These are phyloP conservation scores for Onychorhynchus coronatus DNA, from an alignment of 2,113 vertebrate genomes.

Conservation along the genomic window DNA sequence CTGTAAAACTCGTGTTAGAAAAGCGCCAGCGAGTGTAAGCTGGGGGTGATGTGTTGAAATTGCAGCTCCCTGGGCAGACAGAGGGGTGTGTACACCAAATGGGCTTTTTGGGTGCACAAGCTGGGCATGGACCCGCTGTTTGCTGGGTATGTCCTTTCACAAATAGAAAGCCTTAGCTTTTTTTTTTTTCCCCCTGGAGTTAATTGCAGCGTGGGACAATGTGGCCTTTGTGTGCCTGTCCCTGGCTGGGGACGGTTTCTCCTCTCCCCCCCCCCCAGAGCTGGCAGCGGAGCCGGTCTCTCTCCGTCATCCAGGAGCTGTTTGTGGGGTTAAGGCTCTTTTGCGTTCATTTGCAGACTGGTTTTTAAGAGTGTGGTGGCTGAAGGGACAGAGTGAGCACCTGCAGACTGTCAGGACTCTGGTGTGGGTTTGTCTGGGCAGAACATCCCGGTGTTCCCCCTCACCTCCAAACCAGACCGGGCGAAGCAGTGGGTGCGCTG, in stretches of 20 bases:
- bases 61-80: neutral
- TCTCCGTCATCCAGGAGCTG: neutral
- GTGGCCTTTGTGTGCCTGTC: neutral
- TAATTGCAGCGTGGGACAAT: neutral
- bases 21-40: rapidly evolving
- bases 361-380: neutral
- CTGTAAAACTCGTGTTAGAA: neutral
- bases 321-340: neutral
- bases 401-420: neutral
- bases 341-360: neutral
- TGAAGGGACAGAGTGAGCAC: neutral
- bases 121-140: rapidly evolving
- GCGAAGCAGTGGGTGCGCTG: neutral
- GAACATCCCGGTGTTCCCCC: neutral
- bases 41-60: neutral
- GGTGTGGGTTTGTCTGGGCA: neutral
- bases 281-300: neutral
- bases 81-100: neutral
- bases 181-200: neutral
- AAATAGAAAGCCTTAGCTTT: neutral
- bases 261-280: neutral
- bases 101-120: neutral
- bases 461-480: neutral
- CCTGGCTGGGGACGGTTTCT: neutral
- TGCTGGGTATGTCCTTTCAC: neutral